Percentiles rank a stretch among this genome's conserved stretches.
Conservation (phyloP, 2,797 vertebrate genomes). For the Bryconaethiops microstoma region DNA sequence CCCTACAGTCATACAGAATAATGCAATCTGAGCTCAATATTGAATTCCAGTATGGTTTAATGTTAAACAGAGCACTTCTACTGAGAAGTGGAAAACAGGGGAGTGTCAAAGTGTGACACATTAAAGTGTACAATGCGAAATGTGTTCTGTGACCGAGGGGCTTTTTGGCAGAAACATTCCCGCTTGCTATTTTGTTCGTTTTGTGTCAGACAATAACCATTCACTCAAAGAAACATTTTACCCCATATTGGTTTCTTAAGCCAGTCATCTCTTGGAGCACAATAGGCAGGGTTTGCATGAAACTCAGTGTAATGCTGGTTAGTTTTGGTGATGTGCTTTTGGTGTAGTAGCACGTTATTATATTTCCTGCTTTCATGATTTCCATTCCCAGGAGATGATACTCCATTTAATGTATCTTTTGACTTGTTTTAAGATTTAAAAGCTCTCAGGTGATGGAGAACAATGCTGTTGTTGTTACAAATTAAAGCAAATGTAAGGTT, state of each 20-base stretch:
- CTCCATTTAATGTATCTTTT: neutral
- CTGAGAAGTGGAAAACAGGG: neutral
- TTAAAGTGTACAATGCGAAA: constrained; percentile 66
- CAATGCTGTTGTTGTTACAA: neutral
- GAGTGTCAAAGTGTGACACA: constrained; percentile 54
- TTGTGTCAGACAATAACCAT: constrained; percentile 62
- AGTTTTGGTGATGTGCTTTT: constrained; percentile 52
- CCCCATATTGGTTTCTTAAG: constrained; percentile 61
- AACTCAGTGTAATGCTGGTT: constrained; percentile 58
- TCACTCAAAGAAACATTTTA: constrained; percentile 52
- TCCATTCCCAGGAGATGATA: constrained; percentile 51
- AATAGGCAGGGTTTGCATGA: constrained; percentile 62
- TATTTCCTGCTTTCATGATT: constrained; percentile 59
- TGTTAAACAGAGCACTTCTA: constrained; percentile 38
- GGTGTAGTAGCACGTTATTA: constrained; percentile 61
- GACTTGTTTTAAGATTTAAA: neutral
- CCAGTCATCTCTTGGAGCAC: constrained; percentile 53
- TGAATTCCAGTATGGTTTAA: constrained; percentile 16
- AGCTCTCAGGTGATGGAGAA: neutral
- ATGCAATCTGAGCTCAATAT: constrained; percentile 40
- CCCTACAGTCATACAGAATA: constrained; percentile 25
- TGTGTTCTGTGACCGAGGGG: constrained; percentile 62
- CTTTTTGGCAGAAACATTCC: constrained; percentile 57
- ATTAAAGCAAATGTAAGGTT: neutral
- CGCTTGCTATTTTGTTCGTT: constrained; percentile 53